phyloP scores from a whole-genome alignment of 2,797 vertebrate species.

The Hirundo rustica region DNA sequence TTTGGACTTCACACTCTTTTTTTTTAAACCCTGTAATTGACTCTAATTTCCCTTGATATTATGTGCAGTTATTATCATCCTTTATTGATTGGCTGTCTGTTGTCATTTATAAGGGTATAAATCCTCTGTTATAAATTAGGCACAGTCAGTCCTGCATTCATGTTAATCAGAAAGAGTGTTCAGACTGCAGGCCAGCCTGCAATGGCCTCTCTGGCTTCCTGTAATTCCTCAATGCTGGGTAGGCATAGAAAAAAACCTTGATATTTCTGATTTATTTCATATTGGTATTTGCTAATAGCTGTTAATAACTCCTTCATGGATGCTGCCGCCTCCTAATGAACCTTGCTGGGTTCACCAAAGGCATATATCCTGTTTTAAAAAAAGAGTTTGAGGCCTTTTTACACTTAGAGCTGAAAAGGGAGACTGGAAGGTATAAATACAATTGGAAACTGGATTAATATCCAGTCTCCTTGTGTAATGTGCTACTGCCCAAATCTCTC shows the following conservation, averaged over 20 bases:
- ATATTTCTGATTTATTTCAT: background rate
- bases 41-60: constrained; percentile 72
- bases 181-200: constrained; percentile 12
- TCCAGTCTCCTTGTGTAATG: background rate
- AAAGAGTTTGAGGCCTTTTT: background rate
- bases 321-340: background rate
- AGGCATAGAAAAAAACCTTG: background rate
- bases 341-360: background rate
- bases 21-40: constrained; percentile 58
- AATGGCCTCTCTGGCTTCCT: background rate
- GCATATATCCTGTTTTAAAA: background rate
- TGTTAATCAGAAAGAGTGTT: constrained; percentile 34
- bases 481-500: background rate
- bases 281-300: constrained; percentile 12
- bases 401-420: background rate
- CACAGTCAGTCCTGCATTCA: constrained; percentile 18
- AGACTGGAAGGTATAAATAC: background rate
- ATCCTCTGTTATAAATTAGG: constrained; percentile 67
- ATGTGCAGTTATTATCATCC: constrained; percentile 67
- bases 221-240: background rate
- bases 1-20: constrained; percentile 52
- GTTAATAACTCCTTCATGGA: background rate
- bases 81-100: constrained; percentile 71
- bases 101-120: constrained; percentile 67
- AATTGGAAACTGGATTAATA: background rate